phyloP scores from a whole-genome alignment of 1,140 invertebrate species.

The Anoplolepis gracilipes region DNA sequence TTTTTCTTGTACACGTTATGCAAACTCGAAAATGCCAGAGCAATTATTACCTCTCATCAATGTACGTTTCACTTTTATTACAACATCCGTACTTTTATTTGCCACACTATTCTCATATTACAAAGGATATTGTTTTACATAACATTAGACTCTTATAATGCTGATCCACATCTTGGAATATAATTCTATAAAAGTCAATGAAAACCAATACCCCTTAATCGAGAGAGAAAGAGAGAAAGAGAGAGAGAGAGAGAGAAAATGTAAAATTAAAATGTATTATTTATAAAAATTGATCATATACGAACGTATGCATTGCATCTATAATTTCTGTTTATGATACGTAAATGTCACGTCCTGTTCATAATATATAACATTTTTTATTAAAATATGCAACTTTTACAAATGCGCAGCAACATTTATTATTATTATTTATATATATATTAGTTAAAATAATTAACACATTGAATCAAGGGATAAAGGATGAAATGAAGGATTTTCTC shows the following conservation, averaged over 20 bases:
- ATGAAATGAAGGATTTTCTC: no score
- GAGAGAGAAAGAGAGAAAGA: no score
- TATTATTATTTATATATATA: no score
- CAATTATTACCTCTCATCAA: background rate
- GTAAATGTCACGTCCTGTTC: background rate
- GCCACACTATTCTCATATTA: constrained; percentile 14
- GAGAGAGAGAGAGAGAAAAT: background rate
- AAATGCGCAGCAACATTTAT: background rate
- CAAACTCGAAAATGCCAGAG: background rate
- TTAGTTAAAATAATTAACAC: background rate
- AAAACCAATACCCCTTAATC: background rate
- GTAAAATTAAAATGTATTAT: background rate
- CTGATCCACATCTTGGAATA: background rate
- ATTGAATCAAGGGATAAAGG: background rate
- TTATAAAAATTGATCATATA: background rate
- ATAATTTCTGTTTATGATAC: background rate
- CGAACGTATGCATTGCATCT: background rate
- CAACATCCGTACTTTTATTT: constrained; percentile 27
- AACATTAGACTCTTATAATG: background rate
- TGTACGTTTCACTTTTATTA: constrained; percentile 7
- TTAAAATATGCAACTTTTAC: background rate
- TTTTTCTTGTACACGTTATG: constrained; percentile 2
- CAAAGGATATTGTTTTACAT: background rate
- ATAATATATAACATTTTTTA: background rate
- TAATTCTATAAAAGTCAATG: background rate